Conservation (phyloP, 2,888 invertebrate species). For the Baccha elongata region DNA sequence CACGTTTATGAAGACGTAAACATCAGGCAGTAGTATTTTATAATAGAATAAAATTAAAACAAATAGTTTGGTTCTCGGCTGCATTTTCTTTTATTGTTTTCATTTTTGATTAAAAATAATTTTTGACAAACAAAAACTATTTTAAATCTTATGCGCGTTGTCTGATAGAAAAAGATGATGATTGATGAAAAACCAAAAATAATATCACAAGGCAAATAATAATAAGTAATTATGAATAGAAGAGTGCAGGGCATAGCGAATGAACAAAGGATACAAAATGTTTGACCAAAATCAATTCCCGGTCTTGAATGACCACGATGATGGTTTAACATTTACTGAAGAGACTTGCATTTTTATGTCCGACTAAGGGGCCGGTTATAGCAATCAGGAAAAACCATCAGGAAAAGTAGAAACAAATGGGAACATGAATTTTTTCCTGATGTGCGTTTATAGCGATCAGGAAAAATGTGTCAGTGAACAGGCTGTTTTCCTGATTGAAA, state of each 20-base stretch:
- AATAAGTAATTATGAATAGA: constrained; percentile 2
- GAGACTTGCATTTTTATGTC: too few relatives aligned
- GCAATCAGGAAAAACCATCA: too few relatives aligned
- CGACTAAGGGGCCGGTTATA: too few relatives aligned
- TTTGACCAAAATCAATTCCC: neutral
- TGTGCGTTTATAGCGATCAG: too few relatives aligned
- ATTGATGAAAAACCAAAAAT: neutral
- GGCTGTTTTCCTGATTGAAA: too few relatives aligned
- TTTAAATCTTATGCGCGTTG: neutral
- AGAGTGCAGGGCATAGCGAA: neutral
- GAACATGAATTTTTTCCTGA: too few relatives aligned
- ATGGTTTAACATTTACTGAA: too few relatives aligned
- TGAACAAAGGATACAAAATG: neutral
- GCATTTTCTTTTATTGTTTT: constrained; percentile 11
- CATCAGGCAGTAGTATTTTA: constrained; percentile 70
- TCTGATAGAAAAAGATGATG: neutral
- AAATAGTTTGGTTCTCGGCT: constrained; percentile 62
- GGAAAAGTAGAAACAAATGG: too few relatives aligned
- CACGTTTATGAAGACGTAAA: constrained; percentile 66
- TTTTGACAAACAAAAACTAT: too few relatives aligned
- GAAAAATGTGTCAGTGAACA: too few relatives aligned
- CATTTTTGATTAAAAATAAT: neutral
- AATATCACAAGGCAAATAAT: neutral
- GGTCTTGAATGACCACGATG: neutral
- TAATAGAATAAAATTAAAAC: constrained; percentile 47